A percentile compares a stretch with the other conserved stretches of the same genome.
Conservation (phyloP, 2,113 vertebrate genomes). For the Labeo rohita region DNA sequence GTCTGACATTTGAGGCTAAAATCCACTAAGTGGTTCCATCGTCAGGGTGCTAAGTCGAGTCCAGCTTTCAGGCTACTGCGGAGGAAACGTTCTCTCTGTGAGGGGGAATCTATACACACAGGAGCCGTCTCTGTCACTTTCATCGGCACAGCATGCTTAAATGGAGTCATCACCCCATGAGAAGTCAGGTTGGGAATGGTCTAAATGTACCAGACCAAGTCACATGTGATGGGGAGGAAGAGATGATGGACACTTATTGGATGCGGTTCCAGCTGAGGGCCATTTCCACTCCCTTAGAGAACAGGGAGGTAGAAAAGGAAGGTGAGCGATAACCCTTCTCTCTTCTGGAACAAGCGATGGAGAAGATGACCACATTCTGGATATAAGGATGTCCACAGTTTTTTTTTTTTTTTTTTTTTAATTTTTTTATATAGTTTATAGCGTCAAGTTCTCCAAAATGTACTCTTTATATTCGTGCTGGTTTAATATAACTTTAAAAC, state of each 20-base stretch:
- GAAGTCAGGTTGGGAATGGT: background rate
- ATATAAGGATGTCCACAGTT: background rate
- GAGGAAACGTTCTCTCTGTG: background rate
- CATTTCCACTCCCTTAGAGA: background rate
- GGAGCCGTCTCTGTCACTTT: constrained; percentile 15
- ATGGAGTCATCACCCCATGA: constrained; percentile 23
- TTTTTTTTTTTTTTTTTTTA: too few relatives aligned
- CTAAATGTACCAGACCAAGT: constrained; percentile 3
- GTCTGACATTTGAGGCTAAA: constrained; percentile 45
- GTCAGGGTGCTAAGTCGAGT: constrained; percentile 34
- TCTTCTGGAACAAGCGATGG: background rate
- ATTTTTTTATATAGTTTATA: too few relatives aligned
- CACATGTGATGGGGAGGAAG: background rate
- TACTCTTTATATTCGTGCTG: background rate
- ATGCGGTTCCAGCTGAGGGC: background rate
- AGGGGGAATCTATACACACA: constrained; percentile 24
- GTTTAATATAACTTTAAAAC: too few relatives aligned
- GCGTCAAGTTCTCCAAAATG: background rate
- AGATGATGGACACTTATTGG: constrained; percentile 14
- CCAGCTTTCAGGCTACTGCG: constrained; percentile 3
- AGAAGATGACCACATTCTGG: background rate
- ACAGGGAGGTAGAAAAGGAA: background rate
- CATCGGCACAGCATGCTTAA: constrained; percentile 12
- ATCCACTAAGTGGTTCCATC: constrained; percentile 41
- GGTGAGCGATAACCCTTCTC: background rate